Conservation (phyloP, 2,797 vertebrate species). For the Antennarius maculatus region DNA sequence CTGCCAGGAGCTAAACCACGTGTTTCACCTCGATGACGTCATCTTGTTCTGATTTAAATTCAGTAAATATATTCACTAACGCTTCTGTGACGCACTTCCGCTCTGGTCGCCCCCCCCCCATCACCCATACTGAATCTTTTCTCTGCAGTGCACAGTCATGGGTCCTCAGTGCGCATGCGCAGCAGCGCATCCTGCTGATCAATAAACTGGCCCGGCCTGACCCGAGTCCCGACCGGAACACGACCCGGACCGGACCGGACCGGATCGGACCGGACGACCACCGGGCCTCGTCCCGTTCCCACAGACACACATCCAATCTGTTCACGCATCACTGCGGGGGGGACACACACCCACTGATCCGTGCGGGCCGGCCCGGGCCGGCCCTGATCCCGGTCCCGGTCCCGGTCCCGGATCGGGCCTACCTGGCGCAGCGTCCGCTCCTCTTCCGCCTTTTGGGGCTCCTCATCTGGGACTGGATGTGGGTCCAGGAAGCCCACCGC, state of each 20-base stretch:
- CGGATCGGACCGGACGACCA: background rate
- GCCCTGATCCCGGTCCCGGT: slow-evolving; percentile 24
- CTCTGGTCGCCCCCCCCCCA: slow-evolving; percentile 4
- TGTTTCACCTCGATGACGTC: no score
- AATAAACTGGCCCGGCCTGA: slow-evolving; percentile 64
- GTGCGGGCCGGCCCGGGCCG: slow-evolving; percentile 5
- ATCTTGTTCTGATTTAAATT: no score
- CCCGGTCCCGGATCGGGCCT: slow-evolving; percentile 52
- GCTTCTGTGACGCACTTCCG: slow-evolving; percentile 7
- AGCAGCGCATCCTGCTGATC: slow-evolving; percentile 56
- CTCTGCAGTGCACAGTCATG: slow-evolving; percentile 78
- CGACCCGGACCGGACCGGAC: background rate
- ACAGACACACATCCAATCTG: background rate
- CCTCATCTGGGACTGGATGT: slow-evolving; percentile 80
- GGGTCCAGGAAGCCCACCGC: slow-evolving; percentile 72
- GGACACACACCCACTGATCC: slow-evolving; percentile 22
- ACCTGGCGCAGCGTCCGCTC: slow-evolving; percentile 82
- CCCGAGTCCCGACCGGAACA: slow-evolving; percentile 19
- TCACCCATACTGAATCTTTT: slow-evolving; percentile 43
- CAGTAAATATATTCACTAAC: no score
- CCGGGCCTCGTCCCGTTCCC: no score
- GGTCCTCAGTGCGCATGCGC: slow-evolving; percentile 66
- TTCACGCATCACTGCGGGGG: slow-evolving; percentile 29
- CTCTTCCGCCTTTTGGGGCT: slow-evolving; percentile 83
- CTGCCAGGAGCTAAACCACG: no score